Conservation (phyloP, 2,797 vertebrate species). For the Brachymystax lenok region DNA sequence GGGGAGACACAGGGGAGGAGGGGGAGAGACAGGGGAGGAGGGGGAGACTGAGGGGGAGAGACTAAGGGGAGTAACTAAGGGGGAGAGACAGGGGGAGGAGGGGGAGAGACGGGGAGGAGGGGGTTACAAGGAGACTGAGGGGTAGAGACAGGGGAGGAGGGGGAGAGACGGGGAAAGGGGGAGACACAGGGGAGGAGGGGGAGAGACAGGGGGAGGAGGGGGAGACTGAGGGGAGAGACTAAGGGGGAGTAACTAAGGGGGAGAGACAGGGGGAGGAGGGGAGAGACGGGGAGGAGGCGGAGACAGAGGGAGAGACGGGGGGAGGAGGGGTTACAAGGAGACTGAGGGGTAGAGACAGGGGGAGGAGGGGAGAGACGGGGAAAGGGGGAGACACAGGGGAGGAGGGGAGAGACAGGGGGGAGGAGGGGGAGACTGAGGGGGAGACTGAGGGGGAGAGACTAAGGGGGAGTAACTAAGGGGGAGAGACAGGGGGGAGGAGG, state of each 20-base stretch:
- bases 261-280: neutral
- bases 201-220: constrained; percentile 45
- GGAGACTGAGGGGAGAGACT: constrained; percentile 41
- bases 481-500: neutral
- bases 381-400: constrained; percentile 56
- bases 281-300: too few species aligned
- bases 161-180: too few species aligned
- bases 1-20: constrained; percentile 51
- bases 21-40: constrained; percentile 42
- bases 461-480: constrained; percentile 38
- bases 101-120: constrained; percentile 49
- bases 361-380: too few species aligned
- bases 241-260: constrained; percentile 38
- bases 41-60: constrained; percentile 46
- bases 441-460: constrained; percentile 39
- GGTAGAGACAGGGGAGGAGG: constrained; percentile 12
- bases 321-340: constrained; percentile 58
- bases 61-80: too few species aligned
- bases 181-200: constrained; percentile 51
- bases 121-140: constrained; percentile 52
- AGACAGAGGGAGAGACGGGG: constrained; percentile 42
- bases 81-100: constrained; percentile 54
- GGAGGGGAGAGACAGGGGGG: constrained; percentile 2
- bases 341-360: constrained; percentile 30
- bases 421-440: constrained; percentile 58